Evolutionary conservation across 1,140 invertebrate species (phyloP).

Genomic region (Achroia grisella): DNA sequence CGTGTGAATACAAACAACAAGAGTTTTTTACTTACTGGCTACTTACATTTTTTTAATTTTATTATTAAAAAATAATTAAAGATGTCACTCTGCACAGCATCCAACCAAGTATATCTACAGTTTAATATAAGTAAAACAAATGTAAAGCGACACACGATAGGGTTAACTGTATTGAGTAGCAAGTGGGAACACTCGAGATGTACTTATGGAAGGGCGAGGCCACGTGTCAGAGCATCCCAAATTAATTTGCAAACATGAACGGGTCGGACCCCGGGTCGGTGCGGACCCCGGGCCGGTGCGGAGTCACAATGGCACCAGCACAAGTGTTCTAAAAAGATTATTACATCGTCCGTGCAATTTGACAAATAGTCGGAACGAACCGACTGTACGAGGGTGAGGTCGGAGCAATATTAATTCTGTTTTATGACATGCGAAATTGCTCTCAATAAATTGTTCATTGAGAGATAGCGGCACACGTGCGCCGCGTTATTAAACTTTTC

Average conservation of each 20-base stretch:
- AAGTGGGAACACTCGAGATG: too few relatives aligned
- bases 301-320: slow-evolving; percentile 1
- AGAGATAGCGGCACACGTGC: slow-evolving; percentile 14
- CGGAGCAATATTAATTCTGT: slow-evolving; percentile 49
- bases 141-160: too few relatives aligned
- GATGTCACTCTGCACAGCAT: too few relatives aligned
- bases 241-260: slow-evolving; percentile 2
- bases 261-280: too few relatives aligned
- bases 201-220: not conserved
- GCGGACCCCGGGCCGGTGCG: too few relatives aligned
- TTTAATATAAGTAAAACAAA: too few relatives aligned
- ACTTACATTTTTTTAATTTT: too few relatives aligned
- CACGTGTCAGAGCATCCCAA: slow-evolving; percentile 15
- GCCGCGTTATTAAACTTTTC: slow-evolving; percentile 3
- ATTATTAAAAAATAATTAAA: too few relatives aligned
- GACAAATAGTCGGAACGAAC: slow-evolving; percentile 18
- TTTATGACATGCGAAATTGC: slow-evolving; percentile 69
- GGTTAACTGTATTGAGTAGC: too few relatives aligned
- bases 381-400: not conserved
- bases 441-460: slow-evolving; percentile 53
- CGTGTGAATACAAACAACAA: too few relatives aligned
- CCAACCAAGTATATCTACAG: too few relatives aligned
- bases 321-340: slow-evolving; percentile 23
- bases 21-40: too few relatives aligned
- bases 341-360: slow-evolving; percentile 20